These are phyloP conservation scores for Conus ventricosus DNA, from an alignment of 1,140 invertebrate genomes.

Conservation along the genomic window DNA sequence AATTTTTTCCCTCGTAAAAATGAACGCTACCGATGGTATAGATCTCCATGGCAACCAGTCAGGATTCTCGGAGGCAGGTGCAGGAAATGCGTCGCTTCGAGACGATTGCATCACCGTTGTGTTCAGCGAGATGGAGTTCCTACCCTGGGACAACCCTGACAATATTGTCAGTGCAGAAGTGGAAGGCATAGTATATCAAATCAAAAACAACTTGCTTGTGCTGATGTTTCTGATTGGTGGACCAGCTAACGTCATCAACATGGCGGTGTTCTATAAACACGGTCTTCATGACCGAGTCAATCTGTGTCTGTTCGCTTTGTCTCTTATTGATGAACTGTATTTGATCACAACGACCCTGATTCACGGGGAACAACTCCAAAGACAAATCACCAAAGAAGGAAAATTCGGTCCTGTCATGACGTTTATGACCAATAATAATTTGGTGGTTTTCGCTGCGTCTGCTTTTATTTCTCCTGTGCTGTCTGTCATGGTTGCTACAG, in stretches of 20 bases:
- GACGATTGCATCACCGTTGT: not conserved
- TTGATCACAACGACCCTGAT: not conserved
- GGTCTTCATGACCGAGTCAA: no score
- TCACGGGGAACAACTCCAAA: not conserved
- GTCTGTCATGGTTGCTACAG: not conserved
- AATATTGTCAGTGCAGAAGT: not conserved
- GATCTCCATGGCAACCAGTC: no score
- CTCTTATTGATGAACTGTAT: not conserved
- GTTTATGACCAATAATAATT: not conserved
- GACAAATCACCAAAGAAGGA: not conserved
- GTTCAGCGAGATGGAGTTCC: not conserved
- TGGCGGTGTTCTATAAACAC: no score
- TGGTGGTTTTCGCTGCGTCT: not conserved
- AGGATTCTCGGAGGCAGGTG: not conserved
- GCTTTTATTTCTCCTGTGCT: not conserved
- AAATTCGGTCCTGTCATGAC: not conserved
- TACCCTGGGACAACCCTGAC: not conserved
- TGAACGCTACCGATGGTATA: no score
- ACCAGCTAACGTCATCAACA: no score
- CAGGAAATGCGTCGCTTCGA: not conserved
- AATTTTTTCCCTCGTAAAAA: no score
- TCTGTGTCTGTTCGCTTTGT: no score
- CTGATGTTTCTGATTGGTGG: not conserved
- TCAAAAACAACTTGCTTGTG: not conserved
- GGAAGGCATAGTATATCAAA: not conserved